These are phyloP conservation scores for Macroglossus sobrinus DNA, from an alignment of 2,113 vertebrate genomes.

Conservation along the genomic window DNA sequence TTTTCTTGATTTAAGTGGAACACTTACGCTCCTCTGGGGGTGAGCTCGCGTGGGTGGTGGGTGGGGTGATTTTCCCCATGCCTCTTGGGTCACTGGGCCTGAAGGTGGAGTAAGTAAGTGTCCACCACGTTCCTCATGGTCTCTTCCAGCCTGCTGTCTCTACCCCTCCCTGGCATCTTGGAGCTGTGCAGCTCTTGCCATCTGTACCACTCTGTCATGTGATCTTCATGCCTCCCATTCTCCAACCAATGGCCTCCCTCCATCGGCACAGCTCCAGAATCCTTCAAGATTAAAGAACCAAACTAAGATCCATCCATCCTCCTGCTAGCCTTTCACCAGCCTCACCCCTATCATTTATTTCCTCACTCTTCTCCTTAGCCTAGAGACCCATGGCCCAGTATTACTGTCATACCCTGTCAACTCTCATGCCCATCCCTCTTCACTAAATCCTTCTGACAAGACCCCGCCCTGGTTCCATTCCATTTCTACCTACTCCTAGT, in stretches of 20 bases:
- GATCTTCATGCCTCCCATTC: neutral
- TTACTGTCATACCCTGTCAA: neutral
- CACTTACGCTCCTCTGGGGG: neutral
- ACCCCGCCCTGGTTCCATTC: neutral
- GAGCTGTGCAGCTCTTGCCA: neutral
- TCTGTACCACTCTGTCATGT: neutral
- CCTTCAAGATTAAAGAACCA: neutral
- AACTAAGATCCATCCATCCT: no score
- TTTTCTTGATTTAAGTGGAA: neutral
- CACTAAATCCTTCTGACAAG: neutral
- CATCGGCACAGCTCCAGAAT: neutral
- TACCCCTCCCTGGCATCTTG: neutral
- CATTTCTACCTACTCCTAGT: neutral
- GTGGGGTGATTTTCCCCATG: accelerated
- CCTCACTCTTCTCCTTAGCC: neutral
- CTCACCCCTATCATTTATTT: neutral
- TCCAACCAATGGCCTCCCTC: neutral
- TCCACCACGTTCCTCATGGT: neutral
- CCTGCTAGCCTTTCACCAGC: neutral
- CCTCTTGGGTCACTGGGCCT: neutral
- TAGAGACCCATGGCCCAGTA: no score
- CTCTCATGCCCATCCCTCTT: neutral
- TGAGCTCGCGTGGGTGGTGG: no score
- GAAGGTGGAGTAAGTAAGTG: neutral
- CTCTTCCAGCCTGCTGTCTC: neutral